Conservation (phyloP, 2,888 invertebrate genomes). For the Dicroscelio sp. region DNA sequence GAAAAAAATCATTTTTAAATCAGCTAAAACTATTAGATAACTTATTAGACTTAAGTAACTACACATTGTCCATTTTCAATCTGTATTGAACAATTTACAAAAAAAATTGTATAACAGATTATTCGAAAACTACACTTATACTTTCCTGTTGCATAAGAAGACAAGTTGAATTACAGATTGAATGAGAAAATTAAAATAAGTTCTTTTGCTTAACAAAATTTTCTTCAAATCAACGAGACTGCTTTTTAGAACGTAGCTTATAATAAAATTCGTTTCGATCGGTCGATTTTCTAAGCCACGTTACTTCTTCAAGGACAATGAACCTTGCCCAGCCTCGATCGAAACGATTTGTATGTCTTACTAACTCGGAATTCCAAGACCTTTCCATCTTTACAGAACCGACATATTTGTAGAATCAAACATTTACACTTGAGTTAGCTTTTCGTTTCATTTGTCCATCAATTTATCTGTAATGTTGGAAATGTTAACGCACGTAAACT, state of each 20-base stretch:
- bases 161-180: no score
- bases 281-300: conserved; percentile 24
- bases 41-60: no score
- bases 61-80: conserved; percentile 8
- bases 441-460: no score
- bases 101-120: no score
- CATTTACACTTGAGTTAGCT: no score
- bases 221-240: conserved; percentile 36
- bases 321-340: conserved; percentile 59
- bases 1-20: no score
- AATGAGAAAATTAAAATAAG: background rate
- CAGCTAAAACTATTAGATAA: no score
- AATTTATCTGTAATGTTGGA: conserved; percentile 64
- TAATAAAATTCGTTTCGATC: conserved; percentile 66
- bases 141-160: no score
- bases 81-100: conserved; percentile 9
- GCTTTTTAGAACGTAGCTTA: conserved; percentile 62
- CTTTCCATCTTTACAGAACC: conserved; percentile 69
- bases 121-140: no score
- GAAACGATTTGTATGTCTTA: conserved; percentile 75
- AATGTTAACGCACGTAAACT: conserved; percentile 70
- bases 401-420: no score
- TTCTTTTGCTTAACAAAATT: background rate
- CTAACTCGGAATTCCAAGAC: conserved; percentile 73
- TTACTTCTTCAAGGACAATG: conserved; percentile 51